Evolutionary conservation across 2,888 invertebrate genomes (phyloP).

Genomic region (Netelia inedita): DNA sequence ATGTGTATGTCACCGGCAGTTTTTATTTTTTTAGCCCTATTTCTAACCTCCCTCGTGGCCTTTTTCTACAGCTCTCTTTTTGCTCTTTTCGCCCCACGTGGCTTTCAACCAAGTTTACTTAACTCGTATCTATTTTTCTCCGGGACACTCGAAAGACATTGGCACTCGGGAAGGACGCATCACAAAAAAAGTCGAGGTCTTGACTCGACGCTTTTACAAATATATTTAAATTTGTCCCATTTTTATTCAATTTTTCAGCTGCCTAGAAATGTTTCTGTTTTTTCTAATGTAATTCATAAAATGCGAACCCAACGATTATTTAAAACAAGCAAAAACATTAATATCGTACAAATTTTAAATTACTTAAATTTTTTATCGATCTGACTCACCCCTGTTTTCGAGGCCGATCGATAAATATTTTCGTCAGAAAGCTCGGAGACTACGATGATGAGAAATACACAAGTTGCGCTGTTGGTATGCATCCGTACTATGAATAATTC

Average conservation of each 20-base stretch:
- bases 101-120: slow-evolving; percentile 49
- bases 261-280: not conserved
- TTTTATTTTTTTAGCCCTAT: slow-evolving; percentile 72
- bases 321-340: too few relatives aligned
- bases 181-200: slow-evolving; percentile 35
- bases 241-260: slow-evolving; percentile 19
- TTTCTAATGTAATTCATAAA: not conserved
- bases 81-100: slow-evolving; percentile 35
- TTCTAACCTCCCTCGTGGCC: slow-evolving; percentile 64
- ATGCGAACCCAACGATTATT: too few relatives aligned
- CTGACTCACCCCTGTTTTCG: too few relatives aligned
- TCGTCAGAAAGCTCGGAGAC: slow-evolving; percentile 5
- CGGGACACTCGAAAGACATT: slow-evolving; percentile 34
- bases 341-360: too few relatives aligned
- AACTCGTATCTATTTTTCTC: slow-evolving; percentile 63
- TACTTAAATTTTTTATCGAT: too few relatives aligned
- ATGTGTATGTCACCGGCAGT: slow-evolving; percentile 54
- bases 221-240: not conserved
- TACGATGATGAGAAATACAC: slow-evolving; percentile 21
- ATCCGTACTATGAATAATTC: slow-evolving; percentile 80
- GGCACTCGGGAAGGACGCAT: slow-evolving; percentile 9
- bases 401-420: slow-evolving; percentile 54
- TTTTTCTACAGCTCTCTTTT: slow-evolving; percentile 46
- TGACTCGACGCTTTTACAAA: slow-evolving; percentile 9
- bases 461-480: slow-evolving; percentile 58